Base-by-base conservation (phyloP, 2,888 invertebrate genomes). In the Xestoiulus laeticollis region DNA sequence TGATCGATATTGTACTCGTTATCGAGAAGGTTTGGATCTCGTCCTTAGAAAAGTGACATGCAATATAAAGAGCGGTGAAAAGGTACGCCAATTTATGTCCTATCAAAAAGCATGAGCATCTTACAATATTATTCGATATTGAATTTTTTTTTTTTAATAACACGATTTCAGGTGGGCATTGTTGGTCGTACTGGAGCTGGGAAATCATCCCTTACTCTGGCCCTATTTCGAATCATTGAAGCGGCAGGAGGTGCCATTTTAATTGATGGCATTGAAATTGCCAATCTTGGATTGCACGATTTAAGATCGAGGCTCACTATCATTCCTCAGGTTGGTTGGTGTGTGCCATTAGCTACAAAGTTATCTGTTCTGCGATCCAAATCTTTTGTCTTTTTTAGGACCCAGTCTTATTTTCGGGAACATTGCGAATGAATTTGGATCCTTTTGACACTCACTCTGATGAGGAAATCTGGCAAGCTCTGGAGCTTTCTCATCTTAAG, bases 321-420 rank as follows among this genome's bases (percentile, higher is more conserved):
- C 88, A 90, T 92, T 26, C 92, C 92, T 22, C 92, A 93, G 91
- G 92, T 92, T 89, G 30, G 78, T 30, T 26, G 68, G 1, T 68
- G 22, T 26, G 0, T 26, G 12, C 3, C 26, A 26, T 68, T 12
- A 1, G 26, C 10, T 68, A 38, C 8, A 38, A 38, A 38, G 38
- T 1, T 38, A 38, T 38, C 14, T 48, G 53, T 53, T 53, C 8
- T 26, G 5, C 68, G 30, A 16, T 16, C 30, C 14, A 78, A 32
- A 4, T 78, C 12, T n/a, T n/a, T n/a, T 19, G 78, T 78, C 16
- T 78, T 16, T 78, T 96, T 83, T 96, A 99, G 93, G 99, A 99
- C 93, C 98, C 99, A 0, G 97, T 98, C 84, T 93, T 99, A 89
- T 99, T 99, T 93, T 97, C 97, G 26, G 98, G 98, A 86, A 95